phyloP scores from a whole-genome alignment of 2,113 vertebrate species.

The Actenoides hombroni region DNA sequence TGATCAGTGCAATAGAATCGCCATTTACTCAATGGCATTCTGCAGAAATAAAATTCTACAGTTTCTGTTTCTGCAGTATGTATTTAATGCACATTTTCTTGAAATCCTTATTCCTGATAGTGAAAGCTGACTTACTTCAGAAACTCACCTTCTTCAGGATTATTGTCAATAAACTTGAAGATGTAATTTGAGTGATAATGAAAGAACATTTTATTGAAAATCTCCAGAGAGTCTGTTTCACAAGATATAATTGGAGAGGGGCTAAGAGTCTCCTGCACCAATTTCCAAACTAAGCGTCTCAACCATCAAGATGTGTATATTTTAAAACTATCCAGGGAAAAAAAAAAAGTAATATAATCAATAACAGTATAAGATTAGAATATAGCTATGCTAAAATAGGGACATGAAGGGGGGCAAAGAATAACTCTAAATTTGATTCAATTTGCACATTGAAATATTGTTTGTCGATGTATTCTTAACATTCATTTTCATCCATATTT shows the following conservation, averaged over 20 bases:
- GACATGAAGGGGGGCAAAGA: neutral
- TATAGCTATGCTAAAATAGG: neutral
- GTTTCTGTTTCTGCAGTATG: neutral
- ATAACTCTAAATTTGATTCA: neutral
- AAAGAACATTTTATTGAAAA: slow-evolving; percentile 63
- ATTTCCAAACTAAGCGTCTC: slow-evolving; percentile 61
- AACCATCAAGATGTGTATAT: neutral
- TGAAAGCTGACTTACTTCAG: slow-evolving; percentile 28
- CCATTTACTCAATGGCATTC: neutral
- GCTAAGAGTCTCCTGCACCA: neutral
- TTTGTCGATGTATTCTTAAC: neutral
- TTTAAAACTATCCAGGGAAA: neutral
- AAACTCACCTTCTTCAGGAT: neutral
- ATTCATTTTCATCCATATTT: neutral
- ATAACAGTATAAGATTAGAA: slow-evolving; percentile 19
- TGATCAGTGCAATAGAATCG: neutral
- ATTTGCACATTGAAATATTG: neutral
- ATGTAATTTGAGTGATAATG: slow-evolving; percentile 64
- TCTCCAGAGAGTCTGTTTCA: slow-evolving; percentile 35
- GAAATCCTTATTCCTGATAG: neutral
- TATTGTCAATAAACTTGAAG: slow-evolving; percentile 27
- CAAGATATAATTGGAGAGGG: slow-evolving; percentile 53
- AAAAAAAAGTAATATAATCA: slow-evolving; percentile 10
- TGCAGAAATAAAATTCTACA: neutral
- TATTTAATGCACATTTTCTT: neutral